Evolutionary conservation across 2,888 invertebrate genomes (phyloP).

Genomic region (Hirtodrosophila confusa): DNA sequence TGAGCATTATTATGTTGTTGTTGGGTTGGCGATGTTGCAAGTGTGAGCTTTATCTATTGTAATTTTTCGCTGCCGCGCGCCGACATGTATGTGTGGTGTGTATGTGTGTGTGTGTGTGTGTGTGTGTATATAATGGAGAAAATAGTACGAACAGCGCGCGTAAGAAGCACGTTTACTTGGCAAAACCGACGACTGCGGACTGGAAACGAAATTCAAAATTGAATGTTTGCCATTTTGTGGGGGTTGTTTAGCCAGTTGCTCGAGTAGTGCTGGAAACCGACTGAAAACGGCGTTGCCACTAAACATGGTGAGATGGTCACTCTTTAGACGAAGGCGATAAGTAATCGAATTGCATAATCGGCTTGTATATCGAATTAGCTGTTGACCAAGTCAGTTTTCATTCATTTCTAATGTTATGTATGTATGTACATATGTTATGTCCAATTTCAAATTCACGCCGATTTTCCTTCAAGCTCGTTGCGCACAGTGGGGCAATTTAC

Average conservation of each 20-base stretch:
- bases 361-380: too few species aligned
- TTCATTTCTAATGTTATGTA: too few species aligned
- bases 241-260: constrained; percentile 26
- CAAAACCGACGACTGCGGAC: constrained; percentile 80
- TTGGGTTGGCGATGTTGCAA: constrained; percentile 26
- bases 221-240: constrained; percentile 29
- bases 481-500: too few species aligned
- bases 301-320: constrained; percentile 20
- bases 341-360: too few species aligned
- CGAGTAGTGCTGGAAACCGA: constrained; percentile 24
- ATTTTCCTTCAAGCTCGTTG: too few species aligned
- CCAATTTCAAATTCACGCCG: too few species aligned
- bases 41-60: constrained; percentile 5
- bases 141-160: constrained; percentile 41
- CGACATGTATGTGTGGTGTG: constrained; percentile 33
- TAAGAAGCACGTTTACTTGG: constrained; percentile 81
- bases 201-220: constrained; percentile 47
- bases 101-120: constrained; percentile 40
- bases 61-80: constrained; percentile 46
- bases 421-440: too few species aligned
- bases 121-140: constrained; percentile 43
- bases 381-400: too few species aligned
- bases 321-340: background rate
- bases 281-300: constrained; percentile 28
- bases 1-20: constrained; percentile 17